phyloP scores from a whole-genome alignment of 1,140 invertebrate genomes.

The Plectrocnemia conspersa region DNA sequence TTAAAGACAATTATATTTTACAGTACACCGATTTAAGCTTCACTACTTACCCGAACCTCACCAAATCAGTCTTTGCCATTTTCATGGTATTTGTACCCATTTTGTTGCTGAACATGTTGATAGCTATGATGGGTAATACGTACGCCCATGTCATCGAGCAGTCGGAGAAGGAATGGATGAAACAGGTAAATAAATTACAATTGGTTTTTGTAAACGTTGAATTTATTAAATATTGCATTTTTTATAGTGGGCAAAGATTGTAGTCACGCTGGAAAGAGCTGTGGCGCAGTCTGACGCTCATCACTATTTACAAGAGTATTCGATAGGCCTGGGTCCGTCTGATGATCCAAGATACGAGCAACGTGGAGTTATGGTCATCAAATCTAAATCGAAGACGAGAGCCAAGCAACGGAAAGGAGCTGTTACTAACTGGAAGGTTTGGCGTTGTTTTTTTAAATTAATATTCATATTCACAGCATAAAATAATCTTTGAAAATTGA shows the following conservation, averaged over 20 bases:
- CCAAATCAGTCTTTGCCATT: slow-evolving; percentile 90
- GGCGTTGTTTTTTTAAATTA: too few species aligned
- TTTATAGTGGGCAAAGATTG: slow-evolving; percentile 93
- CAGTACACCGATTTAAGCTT: slow-evolving; percentile 88
- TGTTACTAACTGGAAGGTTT: slow-evolving; percentile 96
- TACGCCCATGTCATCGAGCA: slow-evolving; percentile 97
- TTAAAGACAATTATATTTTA: slow-evolving; percentile 37
- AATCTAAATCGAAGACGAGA: slow-evolving; percentile 91
- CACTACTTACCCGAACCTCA: slow-evolving; percentile 85
- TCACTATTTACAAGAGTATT: slow-evolving; percentile 90
- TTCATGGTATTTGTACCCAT: slow-evolving; percentile 98
- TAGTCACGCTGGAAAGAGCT: slow-evolving; percentile 89
- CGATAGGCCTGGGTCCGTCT: slow-evolving; percentile 81
- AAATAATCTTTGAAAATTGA: too few species aligned
- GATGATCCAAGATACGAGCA: slow-evolving; percentile 78
- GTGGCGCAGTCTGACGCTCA: slow-evolving; percentile 85
- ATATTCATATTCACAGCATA: too few species aligned
- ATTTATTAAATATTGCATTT: slow-evolving; percentile 9
- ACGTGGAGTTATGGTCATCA: slow-evolving; percentile 95
- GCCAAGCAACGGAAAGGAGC: slow-evolving; percentile 96
- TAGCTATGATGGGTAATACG: slow-evolving; percentile 99
- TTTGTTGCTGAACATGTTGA: slow-evolving; percentile 94
- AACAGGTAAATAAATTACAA: slow-evolving; percentile 65
- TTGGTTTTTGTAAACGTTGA: background rate
- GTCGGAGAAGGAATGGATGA: slow-evolving; percentile 98